phyloP scores from a whole-genome alignment of 1,140 invertebrate species.

The Aricia agestis region DNA sequence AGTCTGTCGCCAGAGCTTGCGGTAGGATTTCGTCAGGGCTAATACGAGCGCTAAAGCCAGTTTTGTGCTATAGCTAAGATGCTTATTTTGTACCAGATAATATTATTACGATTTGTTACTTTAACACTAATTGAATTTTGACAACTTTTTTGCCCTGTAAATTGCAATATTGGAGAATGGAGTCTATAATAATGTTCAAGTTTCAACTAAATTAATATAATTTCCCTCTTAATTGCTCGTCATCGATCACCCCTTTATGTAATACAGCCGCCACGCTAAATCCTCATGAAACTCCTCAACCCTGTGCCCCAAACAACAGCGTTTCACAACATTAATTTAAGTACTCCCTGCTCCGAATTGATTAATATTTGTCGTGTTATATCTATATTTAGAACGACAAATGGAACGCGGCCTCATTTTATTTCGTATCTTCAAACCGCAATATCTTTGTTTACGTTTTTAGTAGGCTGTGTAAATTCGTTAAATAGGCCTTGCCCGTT shows the following conservation, averaged over 20 bases:
- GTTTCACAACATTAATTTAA: background rate
- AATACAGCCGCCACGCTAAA: no score
- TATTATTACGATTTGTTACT: no score
- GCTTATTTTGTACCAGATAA: background rate
- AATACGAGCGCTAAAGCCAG: background rate
- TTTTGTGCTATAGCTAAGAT: background rate
- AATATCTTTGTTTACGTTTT: background rate
- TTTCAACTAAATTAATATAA: no score
- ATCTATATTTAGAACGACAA: slow-evolving; percentile 4
- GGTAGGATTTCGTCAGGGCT: background rate
- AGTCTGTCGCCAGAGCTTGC: background rate
- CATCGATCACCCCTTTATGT: no score
- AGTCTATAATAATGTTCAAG: no score
- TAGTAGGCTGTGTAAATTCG: background rate
- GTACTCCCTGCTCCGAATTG: background rate
- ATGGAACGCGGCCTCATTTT: slow-evolving; percentile 7
- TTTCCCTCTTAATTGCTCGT: no score
- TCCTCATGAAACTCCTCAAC: background rate
- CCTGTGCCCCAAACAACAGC: background rate
- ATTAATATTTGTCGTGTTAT: slow-evolving; percentile 3
- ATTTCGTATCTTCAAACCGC: background rate
- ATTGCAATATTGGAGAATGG: no score
- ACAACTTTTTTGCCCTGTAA: no score
- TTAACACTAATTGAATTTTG: no score
- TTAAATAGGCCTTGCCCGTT: background rate